Conservation (phyloP, 2,797 vertebrate species). For the Periophthalmus magnuspinnatus region DNA sequence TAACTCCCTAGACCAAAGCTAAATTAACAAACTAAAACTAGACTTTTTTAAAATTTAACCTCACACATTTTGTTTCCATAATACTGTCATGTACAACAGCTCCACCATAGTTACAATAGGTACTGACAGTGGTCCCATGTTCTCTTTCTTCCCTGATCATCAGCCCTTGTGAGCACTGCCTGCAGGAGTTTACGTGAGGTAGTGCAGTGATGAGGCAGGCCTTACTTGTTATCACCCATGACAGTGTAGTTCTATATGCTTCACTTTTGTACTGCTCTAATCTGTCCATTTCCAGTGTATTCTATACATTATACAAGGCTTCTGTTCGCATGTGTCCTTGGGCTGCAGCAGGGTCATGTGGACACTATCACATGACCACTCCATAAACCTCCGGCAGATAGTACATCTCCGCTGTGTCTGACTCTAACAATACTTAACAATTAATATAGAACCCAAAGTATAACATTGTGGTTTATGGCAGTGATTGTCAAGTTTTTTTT, state of each 20-base stretch:
- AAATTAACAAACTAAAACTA: neutral
- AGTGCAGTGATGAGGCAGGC: neutral
- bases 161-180: neutral
- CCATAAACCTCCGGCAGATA: conserved; percentile 10
- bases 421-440: neutral
- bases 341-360: conserved; percentile 31
- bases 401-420: too few species aligned
- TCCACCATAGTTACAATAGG: too few species aligned
- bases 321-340: conserved; percentile 12
- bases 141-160: neutral
- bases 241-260: neutral
- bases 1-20: neutral
- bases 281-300: conserved; percentile 13
- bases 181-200: neutral
- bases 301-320: conserved; percentile 1
- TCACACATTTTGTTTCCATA: too few species aligned
- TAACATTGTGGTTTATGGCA: neutral
- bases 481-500: neutral
- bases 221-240: neutral
- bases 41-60: too few species aligned
- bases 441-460: neutral
- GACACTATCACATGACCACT: conserved; percentile 27
- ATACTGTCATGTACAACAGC: too few species aligned
- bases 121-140: neutral
- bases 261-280: neutral